Evolutionary conservation across 2,888 invertebrate genomes (phyloP).

Genomic region (Drosophila gaucha): DNA sequence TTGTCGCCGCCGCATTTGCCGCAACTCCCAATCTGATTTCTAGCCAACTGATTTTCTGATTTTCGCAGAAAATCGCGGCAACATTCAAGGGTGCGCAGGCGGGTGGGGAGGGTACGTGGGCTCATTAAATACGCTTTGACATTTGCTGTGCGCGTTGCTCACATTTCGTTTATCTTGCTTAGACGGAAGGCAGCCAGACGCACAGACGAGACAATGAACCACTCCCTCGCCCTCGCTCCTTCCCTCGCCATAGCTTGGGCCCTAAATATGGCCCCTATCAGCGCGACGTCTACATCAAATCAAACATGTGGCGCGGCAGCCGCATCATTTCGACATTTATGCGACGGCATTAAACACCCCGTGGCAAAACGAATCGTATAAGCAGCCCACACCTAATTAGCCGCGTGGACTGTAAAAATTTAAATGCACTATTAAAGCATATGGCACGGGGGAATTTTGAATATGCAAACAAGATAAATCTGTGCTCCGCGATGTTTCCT

Average conservation of each 20-base stretch:
- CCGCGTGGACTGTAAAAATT: constrained; percentile 63
- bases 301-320: constrained; percentile 63
- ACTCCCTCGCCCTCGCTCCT: neutral
- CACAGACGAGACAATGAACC: constrained; percentile 58
- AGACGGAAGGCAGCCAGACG: constrained; percentile 56
- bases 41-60: constrained; percentile 77
- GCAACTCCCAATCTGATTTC: constrained; percentile 56
- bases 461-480: constrained; percentile 58
- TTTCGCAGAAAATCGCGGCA: constrained; percentile 63
- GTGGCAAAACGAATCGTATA: constrained; percentile 41
- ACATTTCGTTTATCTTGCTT: constrained; percentile 69
- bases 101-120: constrained; percentile 8
- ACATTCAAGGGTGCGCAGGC: constrained; percentile 10
- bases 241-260: neutral
- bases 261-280: constrained; percentile 11
- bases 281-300: constrained; percentile 42
- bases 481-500: constrained; percentile 39
- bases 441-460: constrained; percentile 25
- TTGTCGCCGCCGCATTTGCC: constrained; percentile 62
- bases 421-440: constrained; percentile 62
- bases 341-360: constrained; percentile 62
- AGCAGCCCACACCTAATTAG: constrained; percentile 68
- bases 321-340: constrained; percentile 65
- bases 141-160: constrained; percentile 61
- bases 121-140: constrained; percentile 78